These are phyloP conservation scores for Cylas formicarius DNA, from an alignment of 1,140 invertebrate genomes.

Conservation along the genomic window DNA sequence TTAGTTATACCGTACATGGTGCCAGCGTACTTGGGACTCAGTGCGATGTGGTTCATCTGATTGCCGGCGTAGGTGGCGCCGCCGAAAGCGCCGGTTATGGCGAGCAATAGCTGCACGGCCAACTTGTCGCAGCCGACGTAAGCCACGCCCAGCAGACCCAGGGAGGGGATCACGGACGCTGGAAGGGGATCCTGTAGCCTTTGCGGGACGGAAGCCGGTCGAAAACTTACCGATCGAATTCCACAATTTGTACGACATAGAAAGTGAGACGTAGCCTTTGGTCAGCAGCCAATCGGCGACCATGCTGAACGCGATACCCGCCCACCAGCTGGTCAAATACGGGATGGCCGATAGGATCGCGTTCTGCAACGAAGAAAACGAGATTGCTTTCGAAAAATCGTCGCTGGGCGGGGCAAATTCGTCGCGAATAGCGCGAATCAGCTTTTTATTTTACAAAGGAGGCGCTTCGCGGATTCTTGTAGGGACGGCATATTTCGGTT, in stretches of 20 bases:
- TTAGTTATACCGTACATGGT: conserved; percentile 86
- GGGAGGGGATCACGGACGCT: conserved; percentile 63
- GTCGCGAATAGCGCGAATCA: too few species aligned
- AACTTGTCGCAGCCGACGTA: conserved; percentile 68
- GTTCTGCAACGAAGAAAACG: conserved; percentile 56
- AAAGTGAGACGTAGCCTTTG: conserved; percentile 52
- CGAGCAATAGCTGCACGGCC: conserved; percentile 62
- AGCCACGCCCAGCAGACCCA: conserved; percentile 66
- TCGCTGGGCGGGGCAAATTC: too few species aligned
- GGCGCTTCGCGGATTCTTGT: too few species aligned
- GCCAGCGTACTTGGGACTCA: conserved; percentile 78
- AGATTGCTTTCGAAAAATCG: too few species aligned
- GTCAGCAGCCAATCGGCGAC: conserved; percentile 63
- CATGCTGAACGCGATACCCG: conserved; percentile 60
- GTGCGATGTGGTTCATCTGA: conserved; percentile 81
- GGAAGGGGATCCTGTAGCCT: conserved; percentile 19
- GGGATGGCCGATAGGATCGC: conserved; percentile 73
- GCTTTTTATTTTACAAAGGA: too few species aligned
- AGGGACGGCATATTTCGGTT: too few species aligned
- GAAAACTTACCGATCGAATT: conserved; percentile 56
- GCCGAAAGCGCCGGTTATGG: conserved; percentile 61
- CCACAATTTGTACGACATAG: conserved; percentile 68
- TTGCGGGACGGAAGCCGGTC: conserved; percentile 1
- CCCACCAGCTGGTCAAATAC: conserved; percentile 65
- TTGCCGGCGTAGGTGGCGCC: conserved; percentile 72